phyloP scores from a whole-genome alignment of 2,888 invertebrate species.

The Therioaphis trifolii region DNA sequence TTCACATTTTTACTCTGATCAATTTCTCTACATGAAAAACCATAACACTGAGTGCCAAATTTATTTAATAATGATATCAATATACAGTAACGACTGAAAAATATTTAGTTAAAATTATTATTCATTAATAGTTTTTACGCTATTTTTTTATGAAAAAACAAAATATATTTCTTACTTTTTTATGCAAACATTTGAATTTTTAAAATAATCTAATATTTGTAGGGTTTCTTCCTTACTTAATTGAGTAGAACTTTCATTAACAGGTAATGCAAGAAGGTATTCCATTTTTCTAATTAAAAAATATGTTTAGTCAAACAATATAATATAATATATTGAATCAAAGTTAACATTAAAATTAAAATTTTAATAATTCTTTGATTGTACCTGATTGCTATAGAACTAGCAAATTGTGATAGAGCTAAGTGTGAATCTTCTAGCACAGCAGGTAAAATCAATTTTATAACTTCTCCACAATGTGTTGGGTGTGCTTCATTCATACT shows the following conservation, averaged over 20 bases:
- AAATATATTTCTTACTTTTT: constrained; percentile 63
- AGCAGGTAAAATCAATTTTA: constrained; percentile 74
- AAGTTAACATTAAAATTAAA: not conserved
- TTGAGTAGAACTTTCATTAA: constrained; percentile 68
- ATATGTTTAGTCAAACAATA: not conserved
- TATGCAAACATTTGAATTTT: constrained; percentile 58
- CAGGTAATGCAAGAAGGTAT: constrained; percentile 68
- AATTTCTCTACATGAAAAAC: constrained; percentile 74
- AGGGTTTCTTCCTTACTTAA: constrained; percentile 69
- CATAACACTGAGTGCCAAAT: constrained; percentile 75
- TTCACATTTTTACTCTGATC: constrained; percentile 73
- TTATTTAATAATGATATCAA: constrained; percentile 72
- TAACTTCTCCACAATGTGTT: constrained; percentile 79
- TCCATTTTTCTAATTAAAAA: constrained; percentile 68
- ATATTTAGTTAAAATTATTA: not conserved
- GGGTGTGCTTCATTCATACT: constrained; percentile 78
- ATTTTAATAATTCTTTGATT: not conserved
- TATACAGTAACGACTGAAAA: constrained; percentile 59
- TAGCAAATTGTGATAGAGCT: constrained; percentile 76
- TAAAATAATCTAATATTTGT: constrained; percentile 64
- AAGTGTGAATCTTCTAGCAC: constrained; percentile 78
- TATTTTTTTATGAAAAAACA: not conserved
- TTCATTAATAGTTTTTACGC: not conserved
- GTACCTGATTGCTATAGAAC: constrained; percentile 77
- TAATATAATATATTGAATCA: not conserved